Conservation (phyloP, 1,140 invertebrate species). For the Diorhabda sublineata region DNA sequence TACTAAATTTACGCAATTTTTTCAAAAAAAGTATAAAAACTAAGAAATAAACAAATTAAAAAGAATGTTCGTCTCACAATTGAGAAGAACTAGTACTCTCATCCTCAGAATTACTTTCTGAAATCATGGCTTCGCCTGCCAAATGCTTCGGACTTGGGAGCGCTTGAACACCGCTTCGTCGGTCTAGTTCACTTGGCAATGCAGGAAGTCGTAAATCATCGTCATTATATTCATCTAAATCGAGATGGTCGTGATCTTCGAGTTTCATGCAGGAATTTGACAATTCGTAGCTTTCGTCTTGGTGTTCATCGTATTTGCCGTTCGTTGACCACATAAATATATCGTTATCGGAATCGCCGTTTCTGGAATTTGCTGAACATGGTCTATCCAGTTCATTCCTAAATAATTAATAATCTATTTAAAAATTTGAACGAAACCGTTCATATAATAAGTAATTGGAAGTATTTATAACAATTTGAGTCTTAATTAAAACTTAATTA, state of each 20-base stretch:
- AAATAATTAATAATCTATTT: background rate
- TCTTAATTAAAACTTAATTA: no score
- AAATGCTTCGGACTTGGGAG: conserved; percentile 53
- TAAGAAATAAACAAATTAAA: conserved; percentile 20
- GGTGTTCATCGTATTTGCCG: conserved; percentile 8
- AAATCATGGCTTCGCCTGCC: conserved; percentile 58
- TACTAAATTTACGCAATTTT: background rate
- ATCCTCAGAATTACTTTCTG: conserved; percentile 55
- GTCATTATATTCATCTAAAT: conserved; percentile 38
- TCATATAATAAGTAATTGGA: no score
- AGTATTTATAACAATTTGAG: no score
- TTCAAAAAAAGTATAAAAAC: background rate
- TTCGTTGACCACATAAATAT: conserved; percentile 27
- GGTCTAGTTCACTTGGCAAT: conserved; percentile 43
- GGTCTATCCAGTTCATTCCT: conserved; percentile 32
- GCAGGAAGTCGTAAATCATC: conserved; percentile 38
- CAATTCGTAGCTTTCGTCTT: conserved; percentile 16
- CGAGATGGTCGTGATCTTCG: conserved; percentile 36
- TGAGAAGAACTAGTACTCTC: conserved; percentile 49
- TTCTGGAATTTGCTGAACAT: conserved; percentile 28
- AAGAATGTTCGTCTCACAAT: conserved; percentile 40
- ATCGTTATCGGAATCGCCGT: conserved; percentile 34
- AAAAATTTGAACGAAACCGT: no score
- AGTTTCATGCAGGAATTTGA: conserved; percentile 23
- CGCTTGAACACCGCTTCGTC: conserved; percentile 31